Evolutionary conservation across 64 coral and sea anemone species (phyloP).

Genomic region (Acropora tenuis): DNA sequence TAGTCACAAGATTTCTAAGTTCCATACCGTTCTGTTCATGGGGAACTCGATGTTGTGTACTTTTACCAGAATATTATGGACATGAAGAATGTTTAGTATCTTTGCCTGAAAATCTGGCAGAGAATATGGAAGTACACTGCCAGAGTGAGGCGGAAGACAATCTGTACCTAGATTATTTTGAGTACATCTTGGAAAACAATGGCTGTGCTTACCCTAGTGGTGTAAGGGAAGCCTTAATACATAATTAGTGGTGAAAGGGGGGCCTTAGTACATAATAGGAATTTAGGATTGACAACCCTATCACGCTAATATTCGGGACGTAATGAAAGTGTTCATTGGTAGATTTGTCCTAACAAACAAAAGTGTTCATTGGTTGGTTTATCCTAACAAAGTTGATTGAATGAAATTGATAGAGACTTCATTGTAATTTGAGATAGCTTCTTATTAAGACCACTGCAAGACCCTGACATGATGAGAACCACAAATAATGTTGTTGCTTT

Average conservation of each 20-base stretch:
- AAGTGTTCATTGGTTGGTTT: neutral
- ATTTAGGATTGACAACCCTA: neutral
- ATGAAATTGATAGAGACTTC: no score
- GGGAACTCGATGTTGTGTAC: slow-evolving; percentile 43
- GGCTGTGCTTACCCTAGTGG: slow-evolving; percentile 15
- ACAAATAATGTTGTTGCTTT: neutral
- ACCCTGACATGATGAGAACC: no score
- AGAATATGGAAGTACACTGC: slow-evolving; percentile 26
- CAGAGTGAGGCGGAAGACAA: slow-evolving; percentile 10
- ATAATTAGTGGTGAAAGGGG: neutral
- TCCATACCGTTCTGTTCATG: slow-evolving; percentile 16
- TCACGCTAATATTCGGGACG: neutral
- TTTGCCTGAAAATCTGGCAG: slow-evolving; percentile 13
- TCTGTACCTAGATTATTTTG: slow-evolving; percentile 29
- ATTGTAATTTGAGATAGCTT: no score
- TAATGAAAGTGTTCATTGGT: neutral
- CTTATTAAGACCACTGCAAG: no score
- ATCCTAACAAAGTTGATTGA: neutral
- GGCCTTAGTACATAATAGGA: no score
- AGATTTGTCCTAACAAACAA: no score
- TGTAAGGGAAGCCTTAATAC: neutral
- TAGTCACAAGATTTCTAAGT: slow-evolving; percentile 18
- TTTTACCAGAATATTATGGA: slow-evolving; percentile 36
- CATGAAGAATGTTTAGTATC: slow-evolving; percentile 31
- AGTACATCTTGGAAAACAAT: slow-evolving; percentile 10